Evolutionary conservation across 1,140 invertebrate species (phyloP), one percentile per base, ranked within the genome.

Genomic region (Ladona fulva): DNA sequence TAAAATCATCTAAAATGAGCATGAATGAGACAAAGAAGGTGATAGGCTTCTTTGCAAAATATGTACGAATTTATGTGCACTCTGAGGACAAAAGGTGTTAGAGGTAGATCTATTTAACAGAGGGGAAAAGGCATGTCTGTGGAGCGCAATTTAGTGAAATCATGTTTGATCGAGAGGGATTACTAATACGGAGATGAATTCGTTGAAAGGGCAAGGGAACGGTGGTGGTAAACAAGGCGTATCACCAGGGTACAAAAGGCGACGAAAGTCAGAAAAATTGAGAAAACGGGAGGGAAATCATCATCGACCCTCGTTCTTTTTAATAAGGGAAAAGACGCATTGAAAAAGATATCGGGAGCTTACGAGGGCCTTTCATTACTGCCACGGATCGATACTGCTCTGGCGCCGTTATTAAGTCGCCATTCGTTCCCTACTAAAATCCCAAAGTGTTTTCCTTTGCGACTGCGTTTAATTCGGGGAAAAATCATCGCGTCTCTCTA

Each of bases 251-350:
- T 19, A 66, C 52, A 22, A 22, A 66, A 19, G 52, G n/a, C 52
- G 52, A 22, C 52, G 52, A 66, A 66, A 66, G 52, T 12, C 5
- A 12, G 52, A 66, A 66, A 66, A 66, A 37, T 37, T 1, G 29
- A 37, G 29, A 37, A 66, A 66, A 66, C 16, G 52, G 14, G 52
- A 52, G 19, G 44, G 52, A 12, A 66, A 66, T 66, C n/a, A 19
- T 22, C 52, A 66, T 66, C 52, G 52, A 66, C 52, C n/a, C n/a
- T 66, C 52, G 52, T 66, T 66, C 29, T 37, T 66, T 66, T 22
- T 66, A 66, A 66, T 66, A 66, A 66, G 52, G 52, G 52, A 66
- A 66, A 66, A 22, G n/a, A 66, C 52, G 52, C 52, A 66, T 19
- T 16, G 52, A 66, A 66, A 66, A 66, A 66, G 14, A 66, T 66